phyloP scores from a whole-genome alignment of 2,888 invertebrate species.

The Tenthredo mesomela region DNA sequence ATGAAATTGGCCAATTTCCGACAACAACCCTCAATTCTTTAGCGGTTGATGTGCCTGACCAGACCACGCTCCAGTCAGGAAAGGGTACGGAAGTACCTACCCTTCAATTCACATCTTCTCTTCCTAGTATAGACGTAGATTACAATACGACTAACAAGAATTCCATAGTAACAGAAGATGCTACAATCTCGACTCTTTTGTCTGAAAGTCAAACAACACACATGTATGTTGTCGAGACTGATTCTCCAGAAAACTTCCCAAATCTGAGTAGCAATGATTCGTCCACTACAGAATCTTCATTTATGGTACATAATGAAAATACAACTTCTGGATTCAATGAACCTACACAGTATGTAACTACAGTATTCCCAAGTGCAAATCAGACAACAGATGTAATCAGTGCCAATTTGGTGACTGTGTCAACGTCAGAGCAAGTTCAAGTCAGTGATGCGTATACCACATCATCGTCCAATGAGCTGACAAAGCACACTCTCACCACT shows the following conservation, averaged over 20 bases:
- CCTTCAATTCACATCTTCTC: background rate
- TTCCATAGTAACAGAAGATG: background rate
- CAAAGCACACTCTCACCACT: background rate
- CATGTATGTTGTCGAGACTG: background rate
- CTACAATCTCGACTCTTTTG: background rate
- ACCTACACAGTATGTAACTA: conserved; percentile 2
- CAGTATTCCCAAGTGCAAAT: background rate
- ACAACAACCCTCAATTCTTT: background rate
- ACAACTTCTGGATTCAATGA: background rate
- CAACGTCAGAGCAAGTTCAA: background rate
- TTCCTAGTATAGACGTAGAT: background rate
- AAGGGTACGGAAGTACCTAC: background rate
- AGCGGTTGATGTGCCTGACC: background rate
- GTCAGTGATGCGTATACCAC: conserved; percentile 1
- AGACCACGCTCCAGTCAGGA: background rate
- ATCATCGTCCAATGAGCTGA: background rate
- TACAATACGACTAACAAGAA: background rate
- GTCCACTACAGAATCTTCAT: background rate
- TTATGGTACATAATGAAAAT: background rate
- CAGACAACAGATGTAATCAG: background rate
- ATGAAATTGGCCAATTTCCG: background rate
- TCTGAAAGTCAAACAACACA: background rate
- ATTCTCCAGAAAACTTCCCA: background rate
- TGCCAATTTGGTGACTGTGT: background rate
- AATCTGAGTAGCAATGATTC: background rate